Evolutionary conservation across 2,113 vertebrate genomes (phyloP), one percentile per base, ranked within the genome.

Genomic region (Leucoraja erinaceus): DNA sequence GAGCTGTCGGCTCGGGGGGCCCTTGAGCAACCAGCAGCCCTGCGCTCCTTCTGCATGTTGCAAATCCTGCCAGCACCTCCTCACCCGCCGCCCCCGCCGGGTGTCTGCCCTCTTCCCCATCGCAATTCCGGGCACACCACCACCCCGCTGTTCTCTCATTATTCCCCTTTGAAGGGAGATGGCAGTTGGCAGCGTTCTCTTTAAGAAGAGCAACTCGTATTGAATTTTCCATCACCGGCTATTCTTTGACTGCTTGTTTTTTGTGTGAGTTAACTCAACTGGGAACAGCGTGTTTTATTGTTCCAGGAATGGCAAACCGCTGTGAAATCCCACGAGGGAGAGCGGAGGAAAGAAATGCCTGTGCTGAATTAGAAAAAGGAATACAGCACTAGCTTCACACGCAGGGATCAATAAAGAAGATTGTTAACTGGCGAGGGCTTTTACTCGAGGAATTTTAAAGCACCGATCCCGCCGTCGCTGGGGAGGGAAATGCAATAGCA

Each of bases 251-350:
- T 72, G 90, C 90, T 91, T 91, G 86, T 90, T 72, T 72, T 86
- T 61, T 91, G 28, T 61, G 63, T 47, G 20, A 66, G 38, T 54
- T 54, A 72, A 47, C 66, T 74, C 66, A 74, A 91, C 90, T 72
- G 68, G 90, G 90, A 74, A 74, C 90, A 70, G 38, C 90, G 12
- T 25, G 72, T 54, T 10, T 47, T 25, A 91, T 91, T 91, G 90
- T 91, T 74, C 66, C 4, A 72, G 66, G 63, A 70, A 91, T 72
- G 18, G 33, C 66, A 33, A 72, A 72, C 88, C 47, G 90, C 90
- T 91, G 90, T 91, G 90, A 91, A 91, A 91, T 91, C 90, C 66
- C 90, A 91, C 38, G 66, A 74, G 66, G 83, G 33, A 72, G 90
- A 74, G 88, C 88, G 25, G 68, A 8, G 4, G 22, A 74, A 74